phyloP scores from a whole-genome alignment of 2,113 vertebrate genomes.

The Piprites chloris region DNA sequence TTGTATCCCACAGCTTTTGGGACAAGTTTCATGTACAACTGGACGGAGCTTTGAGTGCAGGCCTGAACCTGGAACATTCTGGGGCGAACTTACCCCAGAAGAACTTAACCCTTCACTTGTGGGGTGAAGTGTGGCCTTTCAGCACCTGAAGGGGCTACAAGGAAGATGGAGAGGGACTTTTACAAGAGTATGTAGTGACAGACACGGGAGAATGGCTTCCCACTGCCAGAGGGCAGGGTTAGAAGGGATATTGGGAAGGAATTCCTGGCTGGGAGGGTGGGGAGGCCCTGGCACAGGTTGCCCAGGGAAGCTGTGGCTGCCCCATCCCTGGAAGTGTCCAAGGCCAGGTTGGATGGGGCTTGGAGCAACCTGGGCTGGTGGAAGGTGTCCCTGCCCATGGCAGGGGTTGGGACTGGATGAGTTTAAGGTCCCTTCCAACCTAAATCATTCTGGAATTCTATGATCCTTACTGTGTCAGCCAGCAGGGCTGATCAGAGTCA shows the following conservation, averaged over 20 bases:
- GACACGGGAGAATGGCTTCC: background rate
- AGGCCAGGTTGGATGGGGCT: background rate
- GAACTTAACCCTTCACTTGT: too few species aligned
- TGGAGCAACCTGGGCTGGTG: background rate
- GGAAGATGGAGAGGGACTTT: background rate
- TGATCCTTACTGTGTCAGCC: background rate
- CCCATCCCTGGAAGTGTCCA: background rate
- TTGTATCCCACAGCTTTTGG: background rate
- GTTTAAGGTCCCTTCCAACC: background rate
- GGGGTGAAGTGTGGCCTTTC: background rate
- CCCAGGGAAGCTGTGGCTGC: background rate
- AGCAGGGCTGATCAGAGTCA: background rate
- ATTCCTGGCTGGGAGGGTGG: background rate
- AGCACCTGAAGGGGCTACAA: background rate
- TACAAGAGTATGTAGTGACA: background rate
- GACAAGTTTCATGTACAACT: background rate
- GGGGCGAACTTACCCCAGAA: background rate
- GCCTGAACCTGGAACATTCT: background rate
- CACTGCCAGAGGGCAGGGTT: background rate
- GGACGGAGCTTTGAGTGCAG: background rate
- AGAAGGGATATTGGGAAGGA: background rate
- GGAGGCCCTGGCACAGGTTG: background rate
- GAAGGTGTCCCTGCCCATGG: background rate
- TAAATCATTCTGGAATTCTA: background rate
- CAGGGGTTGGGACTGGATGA: accelerated